Conservation (phyloP, 2,113 vertebrate species). For the Trochalopteron elliotii region DNA sequence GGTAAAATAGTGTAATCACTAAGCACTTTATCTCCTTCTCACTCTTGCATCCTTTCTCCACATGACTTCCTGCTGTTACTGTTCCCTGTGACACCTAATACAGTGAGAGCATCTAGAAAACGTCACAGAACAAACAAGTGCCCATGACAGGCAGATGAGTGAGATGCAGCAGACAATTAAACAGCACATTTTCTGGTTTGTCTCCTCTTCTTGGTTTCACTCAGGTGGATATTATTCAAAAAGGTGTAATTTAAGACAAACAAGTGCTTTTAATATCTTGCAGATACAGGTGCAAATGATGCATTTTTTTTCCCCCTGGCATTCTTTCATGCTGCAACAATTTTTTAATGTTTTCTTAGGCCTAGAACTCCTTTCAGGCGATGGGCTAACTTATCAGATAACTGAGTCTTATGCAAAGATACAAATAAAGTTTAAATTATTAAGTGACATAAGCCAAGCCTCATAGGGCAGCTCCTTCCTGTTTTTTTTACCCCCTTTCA, state of each 20-base stretch:
- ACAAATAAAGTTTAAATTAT: not conserved
- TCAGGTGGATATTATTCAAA: not conserved
- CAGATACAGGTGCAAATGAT: not conserved
- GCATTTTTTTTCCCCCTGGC: not conserved
- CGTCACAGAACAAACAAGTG: not conserved
- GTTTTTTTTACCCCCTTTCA: not conserved
- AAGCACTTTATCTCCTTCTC: not conserved
- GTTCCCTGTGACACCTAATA: not conserved
- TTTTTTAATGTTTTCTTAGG: not conserved
- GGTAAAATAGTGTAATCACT: not conserved
- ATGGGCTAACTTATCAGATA: not conserved
- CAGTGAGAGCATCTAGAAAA: not conserved
- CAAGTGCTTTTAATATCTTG: not conserved
- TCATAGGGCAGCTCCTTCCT: not conserved
- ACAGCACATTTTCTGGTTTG: not conserved
- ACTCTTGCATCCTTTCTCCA: not conserved
- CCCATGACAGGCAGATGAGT: not conserved
- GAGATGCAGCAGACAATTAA: not conserved
- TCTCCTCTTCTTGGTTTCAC: not conserved
- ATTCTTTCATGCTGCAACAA: not conserved
- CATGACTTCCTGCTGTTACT: not conserved
- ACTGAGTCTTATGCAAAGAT: not conserved
- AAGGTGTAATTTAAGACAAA: not conserved
- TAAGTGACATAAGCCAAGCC: not conserved
- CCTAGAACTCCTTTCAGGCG: not conserved